A percentile compares a stretch with the other conserved stretches of the same genome.
Evolutionary conservation across 2,797 vertebrate genomes (phyloP).

Genomic region (Poecilia wingei): DNA sequence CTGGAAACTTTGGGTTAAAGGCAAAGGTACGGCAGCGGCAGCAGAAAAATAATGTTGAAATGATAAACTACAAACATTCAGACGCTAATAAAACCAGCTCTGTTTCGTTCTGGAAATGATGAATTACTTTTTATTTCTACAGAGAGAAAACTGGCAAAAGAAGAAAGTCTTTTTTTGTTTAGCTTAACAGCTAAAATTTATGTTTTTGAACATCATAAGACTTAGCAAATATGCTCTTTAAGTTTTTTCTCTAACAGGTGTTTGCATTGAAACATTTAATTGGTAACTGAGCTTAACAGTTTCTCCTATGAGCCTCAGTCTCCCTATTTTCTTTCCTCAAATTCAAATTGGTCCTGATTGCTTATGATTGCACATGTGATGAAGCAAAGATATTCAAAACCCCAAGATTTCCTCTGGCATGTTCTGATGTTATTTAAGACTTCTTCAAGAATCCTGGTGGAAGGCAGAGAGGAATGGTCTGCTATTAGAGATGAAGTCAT

Average conservation of each 20-base stretch:
- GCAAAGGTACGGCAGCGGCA: constrained; percentile 34
- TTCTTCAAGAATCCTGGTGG: constrained; percentile 53
- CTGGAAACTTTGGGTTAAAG: constrained; percentile 58
- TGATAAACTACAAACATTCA: constrained; percentile 56
- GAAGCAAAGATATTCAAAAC: constrained; percentile 60
- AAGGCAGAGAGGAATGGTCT: constrained; percentile 39
- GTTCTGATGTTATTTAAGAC: constrained; percentile 45
- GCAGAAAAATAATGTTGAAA: constrained; percentile 40
- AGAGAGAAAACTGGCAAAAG: constrained; percentile 19
- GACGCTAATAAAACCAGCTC: constrained; percentile 20
- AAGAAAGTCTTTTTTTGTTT: constrained; percentile 18
- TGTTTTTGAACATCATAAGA: background rate
- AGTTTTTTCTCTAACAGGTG: background rate
- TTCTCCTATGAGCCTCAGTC: background rate
- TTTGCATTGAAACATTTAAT: constrained; percentile 1
- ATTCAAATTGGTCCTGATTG: constrained; percentile 20
- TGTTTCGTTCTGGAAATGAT: constrained; percentile 22
- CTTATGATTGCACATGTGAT: constrained; percentile 36
- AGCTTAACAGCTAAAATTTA: background rate
- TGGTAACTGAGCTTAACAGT: background rate
- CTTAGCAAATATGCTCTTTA: background rate
- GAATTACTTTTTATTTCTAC: constrained; percentile 18
- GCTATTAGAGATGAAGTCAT: constrained; percentile 53
- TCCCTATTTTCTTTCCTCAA: background rate
- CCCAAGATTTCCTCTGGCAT: constrained; percentile 30